A percentile compares a stretch with the other conserved stretches of the same genome.
Evolutionary conservation across 2,797 vertebrate species (phyloP).

Genomic region (Lateolabrax maculatus): DNA sequence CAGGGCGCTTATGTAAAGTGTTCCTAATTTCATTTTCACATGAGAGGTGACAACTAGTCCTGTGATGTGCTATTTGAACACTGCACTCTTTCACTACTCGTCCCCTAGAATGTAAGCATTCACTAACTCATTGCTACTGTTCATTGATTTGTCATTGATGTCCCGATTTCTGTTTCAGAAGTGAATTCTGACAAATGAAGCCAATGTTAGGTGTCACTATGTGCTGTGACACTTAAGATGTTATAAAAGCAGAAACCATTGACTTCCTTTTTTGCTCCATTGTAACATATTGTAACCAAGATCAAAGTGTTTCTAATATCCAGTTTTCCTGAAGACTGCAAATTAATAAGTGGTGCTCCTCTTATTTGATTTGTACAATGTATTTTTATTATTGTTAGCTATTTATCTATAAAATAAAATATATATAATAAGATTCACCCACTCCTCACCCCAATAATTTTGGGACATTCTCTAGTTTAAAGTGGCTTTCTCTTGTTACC

Average conservation of each 20-base stretch:
- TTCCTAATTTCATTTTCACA: conserved; percentile 43
- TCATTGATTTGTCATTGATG: not conserved
- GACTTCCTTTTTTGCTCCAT: not conserved
- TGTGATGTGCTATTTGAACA: conserved; percentile 44
- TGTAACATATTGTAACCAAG: not conserved
- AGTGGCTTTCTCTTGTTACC: not conserved
- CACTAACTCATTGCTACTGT: not conserved
- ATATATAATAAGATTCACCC: not conserved
- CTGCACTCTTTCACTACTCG: conserved; percentile 19
- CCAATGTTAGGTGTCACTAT: not conserved
- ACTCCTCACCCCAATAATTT: not conserved
- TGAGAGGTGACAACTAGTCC: conserved; percentile 26
- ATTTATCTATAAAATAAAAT: not conserved
- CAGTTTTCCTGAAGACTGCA: not conserved
- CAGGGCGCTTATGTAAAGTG: not conserved
- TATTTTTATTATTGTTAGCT: not conserved
- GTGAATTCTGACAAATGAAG: not conserved
- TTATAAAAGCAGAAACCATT: not conserved
- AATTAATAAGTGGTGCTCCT: conserved; percentile 8
- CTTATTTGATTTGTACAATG: not conserved
- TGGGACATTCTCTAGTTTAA: not conserved
- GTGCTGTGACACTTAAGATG: not conserved
- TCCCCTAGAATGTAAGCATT: not conserved
- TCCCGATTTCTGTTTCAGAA: not conserved
- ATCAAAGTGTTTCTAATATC: not conserved